Base-by-base conservation (phyloP, 2,113 vertebrate species). In the Poicephalus meyeri region DNA sequence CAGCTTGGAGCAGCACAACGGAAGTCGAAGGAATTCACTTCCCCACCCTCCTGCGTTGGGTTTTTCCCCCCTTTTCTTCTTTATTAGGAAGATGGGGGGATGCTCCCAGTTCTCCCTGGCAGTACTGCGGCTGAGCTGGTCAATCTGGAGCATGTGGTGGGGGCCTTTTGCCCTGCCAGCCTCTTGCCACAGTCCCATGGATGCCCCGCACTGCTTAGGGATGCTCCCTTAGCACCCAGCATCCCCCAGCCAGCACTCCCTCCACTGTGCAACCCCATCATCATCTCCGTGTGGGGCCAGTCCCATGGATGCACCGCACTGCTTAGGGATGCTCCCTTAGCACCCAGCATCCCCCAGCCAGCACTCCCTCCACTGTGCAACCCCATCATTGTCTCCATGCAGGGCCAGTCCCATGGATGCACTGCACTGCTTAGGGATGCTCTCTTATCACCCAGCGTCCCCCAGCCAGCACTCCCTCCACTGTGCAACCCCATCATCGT, bases 1-100 rank as follows among this genome's bases (percentile, higher is more conserved):
- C 91, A 87, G 95, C 89, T 92, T 52, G 87, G 89, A 94, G 87
- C 78, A 4, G 94, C 89, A 91, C 44, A 77, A 82, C 58, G 58
- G 94, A 86, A 94, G 66, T 69, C 11, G 5, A 77, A 93, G 19
- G 81, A 46, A 73, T 94, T 87, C 17, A 0, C 76, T 74, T 91
- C 91, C 80, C 94, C 85, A 29, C 72, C 85, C 88, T 80, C 94
- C 81, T 56, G 78, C 17, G 16, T 10, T 90, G 42, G 3, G 2
- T 9, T 50, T 35, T 35, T 60, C 31, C 11, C 29, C 25, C 16
- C 3, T 35, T 73, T 47, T 25, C 26, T n/a, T 82, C 39, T 70
- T 26, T 4, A 19, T 55, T 29, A n/a, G 49, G 35, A 0, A 1
- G 3, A 6, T 28, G 39, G 11, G 11, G 25, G 28, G 21, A 25